Percentiles rank a stretch among this genome's conserved stretches.
phyloP scores from a whole-genome alignment of 2,888 invertebrate genomes.

The Plutella xylostella region DNA sequence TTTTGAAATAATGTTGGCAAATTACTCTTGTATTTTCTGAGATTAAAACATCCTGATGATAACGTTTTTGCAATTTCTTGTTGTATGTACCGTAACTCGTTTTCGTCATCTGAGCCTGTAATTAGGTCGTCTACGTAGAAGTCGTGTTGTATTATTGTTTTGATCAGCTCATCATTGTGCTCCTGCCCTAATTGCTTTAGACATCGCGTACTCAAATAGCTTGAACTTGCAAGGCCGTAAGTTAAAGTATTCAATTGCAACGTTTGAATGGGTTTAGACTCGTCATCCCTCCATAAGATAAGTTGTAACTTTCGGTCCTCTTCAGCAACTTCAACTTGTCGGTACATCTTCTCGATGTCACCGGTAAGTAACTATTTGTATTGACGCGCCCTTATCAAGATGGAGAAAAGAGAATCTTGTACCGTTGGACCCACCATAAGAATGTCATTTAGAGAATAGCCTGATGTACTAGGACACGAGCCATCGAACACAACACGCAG shows the following conservation, averaged over 20 bases:
- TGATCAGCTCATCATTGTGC: background rate
- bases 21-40: constrained; percentile 12
- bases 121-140: constrained; percentile 9
- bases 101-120: background rate
- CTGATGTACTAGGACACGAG: constrained; percentile 18
- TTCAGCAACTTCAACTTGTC: background rate
- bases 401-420: constrained; percentile 7
- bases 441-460: constrained; percentile 10
- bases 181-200: constrained; percentile 8
- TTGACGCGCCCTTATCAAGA: constrained; percentile 2
- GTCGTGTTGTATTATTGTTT: constrained; percentile 6
- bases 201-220: constrained; percentile 3
- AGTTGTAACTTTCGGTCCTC: constrained; percentile 5
- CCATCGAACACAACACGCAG: constrained; percentile 21
- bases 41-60: constrained; percentile 5
- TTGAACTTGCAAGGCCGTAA: constrained; percentile 7
- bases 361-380: constrained; percentile 4
- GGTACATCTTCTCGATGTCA: constrained; percentile 21
- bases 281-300: constrained; percentile 10
- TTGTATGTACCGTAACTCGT: background rate
- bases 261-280: constrained; percentile 5
- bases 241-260: constrained; percentile 5
- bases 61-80: constrained; percentile 1
- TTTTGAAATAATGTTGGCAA: background rate
- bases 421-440: constrained; percentile 8